Evolutionary conservation across 2,888 invertebrate genomes (phyloP).

Genomic region (Epinotia ramella): DNA sequence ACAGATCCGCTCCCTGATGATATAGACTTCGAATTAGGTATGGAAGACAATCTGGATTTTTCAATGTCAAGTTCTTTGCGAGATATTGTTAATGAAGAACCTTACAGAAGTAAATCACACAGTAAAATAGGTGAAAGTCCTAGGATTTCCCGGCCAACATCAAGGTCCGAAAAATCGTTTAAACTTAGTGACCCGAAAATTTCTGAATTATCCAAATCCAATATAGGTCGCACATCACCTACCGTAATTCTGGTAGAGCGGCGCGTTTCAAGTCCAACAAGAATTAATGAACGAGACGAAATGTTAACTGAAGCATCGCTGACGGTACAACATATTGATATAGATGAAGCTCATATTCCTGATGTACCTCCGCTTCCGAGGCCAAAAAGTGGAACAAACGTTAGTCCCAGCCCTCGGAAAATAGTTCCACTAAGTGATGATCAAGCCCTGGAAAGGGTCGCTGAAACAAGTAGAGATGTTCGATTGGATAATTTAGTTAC

Average conservation of each 20-base stretch:
- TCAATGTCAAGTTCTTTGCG: conserved; percentile 79
- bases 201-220: conserved; percentile 83
- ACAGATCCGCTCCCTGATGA: conserved; percentile 94
- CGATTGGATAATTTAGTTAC: conserved; percentile 82
- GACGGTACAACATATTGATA: conserved; percentile 87
- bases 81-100: conserved; percentile 83
- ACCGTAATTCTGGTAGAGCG: conserved; percentile 87
- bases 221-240: conserved; percentile 85
- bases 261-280: conserved; percentile 86
- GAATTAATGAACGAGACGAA: conserved; percentile 85
- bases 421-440: conserved; percentile 57
- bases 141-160: conserved; percentile 80
- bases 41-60: conserved; percentile 77
- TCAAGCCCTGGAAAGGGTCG: conserved; percentile 68
- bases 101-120: conserved; percentile 78
- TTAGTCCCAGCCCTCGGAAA: conserved; percentile 56
- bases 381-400: conserved; percentile 59
- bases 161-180: conserved; percentile 84
- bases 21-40: conserved; percentile 87
- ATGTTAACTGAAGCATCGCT: conserved; percentile 88
- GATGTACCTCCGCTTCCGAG: conserved; percentile 79
- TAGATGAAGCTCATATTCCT: conserved; percentile 77
- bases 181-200: conserved; percentile 84
- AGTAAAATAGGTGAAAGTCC: conserved; percentile 80
- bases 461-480: conserved; percentile 69